phyloP scores from a whole-genome alignment of 1,140 invertebrate species.

The Monomorium pharaonis region DNA sequence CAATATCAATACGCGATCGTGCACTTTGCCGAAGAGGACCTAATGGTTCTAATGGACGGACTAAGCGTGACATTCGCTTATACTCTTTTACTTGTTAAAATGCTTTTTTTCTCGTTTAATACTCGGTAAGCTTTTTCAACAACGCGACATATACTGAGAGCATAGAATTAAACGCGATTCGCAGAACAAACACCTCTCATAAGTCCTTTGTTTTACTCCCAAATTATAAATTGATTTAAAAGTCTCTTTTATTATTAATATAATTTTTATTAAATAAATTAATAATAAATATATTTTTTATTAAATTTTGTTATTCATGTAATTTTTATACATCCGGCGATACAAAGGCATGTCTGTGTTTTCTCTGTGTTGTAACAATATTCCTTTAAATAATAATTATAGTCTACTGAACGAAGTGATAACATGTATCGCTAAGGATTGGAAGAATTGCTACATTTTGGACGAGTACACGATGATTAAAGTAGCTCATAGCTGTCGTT shows the following conservation, averaged over 20 bases:
- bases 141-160: not conserved
- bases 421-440: constrained; percentile 46
- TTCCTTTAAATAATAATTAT: constrained; percentile 20
- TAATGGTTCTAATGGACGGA: constrained; percentile 22
- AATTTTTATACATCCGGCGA: not conserved
- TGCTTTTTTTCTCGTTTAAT: constrained; percentile 40
- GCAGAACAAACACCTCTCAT: not conserved
- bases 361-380: not conserved
- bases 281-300: no score
- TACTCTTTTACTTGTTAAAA: constrained; percentile 42
- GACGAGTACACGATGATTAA: constrained; percentile 31
- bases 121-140: constrained; percentile 42
- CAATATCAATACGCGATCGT: constrained; percentile 38
- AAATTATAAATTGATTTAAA: not conserved
- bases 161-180: not conserved
- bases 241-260: no score
- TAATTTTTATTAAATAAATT: no score
- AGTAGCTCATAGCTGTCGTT: not conserved
- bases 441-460: constrained; percentile 1
- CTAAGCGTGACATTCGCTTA: constrained; percentile 44
- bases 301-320: no score
- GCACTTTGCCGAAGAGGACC: not conserved
- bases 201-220: not conserved
- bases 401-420: constrained; percentile 57
- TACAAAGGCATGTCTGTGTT: not conserved